Evolutionary conservation across 2,888 invertebrate genomes (phyloP).

Genomic region (Timema podura): DNA sequence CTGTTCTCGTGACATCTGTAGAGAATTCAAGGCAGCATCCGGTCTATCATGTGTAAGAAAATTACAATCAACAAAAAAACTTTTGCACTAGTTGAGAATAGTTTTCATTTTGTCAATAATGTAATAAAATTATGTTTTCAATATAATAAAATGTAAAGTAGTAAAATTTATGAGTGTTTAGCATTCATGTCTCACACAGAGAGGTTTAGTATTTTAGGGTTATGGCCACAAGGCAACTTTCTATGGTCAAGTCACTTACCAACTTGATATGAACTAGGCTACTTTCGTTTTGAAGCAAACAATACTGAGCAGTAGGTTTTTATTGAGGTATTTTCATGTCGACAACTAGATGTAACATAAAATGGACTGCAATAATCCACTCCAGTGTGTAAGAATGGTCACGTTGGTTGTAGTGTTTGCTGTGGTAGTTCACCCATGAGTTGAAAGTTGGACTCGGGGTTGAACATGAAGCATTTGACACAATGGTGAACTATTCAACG

Average conservation of each 20-base stretch:
- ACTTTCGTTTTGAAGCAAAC: slow-evolving; percentile 37
- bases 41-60: too few species aligned
- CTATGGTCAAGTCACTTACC: slow-evolving; percentile 36
- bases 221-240: slow-evolving; percentile 37
- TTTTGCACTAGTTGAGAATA: too few species aligned
- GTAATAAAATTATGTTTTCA: too few species aligned
- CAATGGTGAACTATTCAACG: neutral
- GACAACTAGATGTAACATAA: slow-evolving; percentile 26
- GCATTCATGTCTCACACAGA: too few species aligned
- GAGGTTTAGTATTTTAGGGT: too few species aligned
- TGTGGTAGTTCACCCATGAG: slow-evolving; percentile 31
- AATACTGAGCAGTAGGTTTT: slow-evolving; percentile 37
- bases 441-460: slow-evolving; percentile 11
- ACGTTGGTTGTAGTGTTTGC: slow-evolving; percentile 22
- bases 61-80: too few species aligned
- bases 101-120: too few species aligned
- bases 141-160: too few species aligned
- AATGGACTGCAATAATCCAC: neutral
- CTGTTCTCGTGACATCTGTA: too few species aligned
- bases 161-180: too few species aligned
- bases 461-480: neutral
- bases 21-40: too few species aligned
- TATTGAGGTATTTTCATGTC: slow-evolving; percentile 27
- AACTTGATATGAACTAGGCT: slow-evolving; percentile 40
- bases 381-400: slow-evolving; percentile 23